These are phyloP conservation scores for Pharmacophagus antenor DNA, from an alignment of 2,888 invertebrate species.

Conservation along the genomic window DNA sequence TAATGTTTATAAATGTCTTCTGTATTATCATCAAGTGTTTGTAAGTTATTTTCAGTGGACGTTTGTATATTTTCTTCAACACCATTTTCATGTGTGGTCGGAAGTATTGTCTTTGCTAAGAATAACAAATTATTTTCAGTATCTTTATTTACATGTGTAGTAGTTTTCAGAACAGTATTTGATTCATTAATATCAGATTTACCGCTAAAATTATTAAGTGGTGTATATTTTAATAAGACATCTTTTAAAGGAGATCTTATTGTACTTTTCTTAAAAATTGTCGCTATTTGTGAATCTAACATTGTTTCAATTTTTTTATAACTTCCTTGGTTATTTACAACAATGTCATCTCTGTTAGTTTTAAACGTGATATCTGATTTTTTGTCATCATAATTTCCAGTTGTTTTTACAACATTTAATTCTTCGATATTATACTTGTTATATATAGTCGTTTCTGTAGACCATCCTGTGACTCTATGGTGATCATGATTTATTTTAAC, in stretches of 20 bases:
- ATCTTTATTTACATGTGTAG: neutral
- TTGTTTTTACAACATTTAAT: neutral
- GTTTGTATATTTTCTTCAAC: neutral
- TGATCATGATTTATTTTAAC: neutral
- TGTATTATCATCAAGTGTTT: no score
- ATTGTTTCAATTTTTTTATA: slow-evolving; percentile 1
- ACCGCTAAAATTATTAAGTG: neutral
- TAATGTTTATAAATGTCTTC: neutral
- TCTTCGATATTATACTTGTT: neutral
- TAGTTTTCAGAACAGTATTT: neutral
- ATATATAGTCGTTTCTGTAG: neutral
- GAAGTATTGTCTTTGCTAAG: neutral
- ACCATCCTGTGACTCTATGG: neutral
- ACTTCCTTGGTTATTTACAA: neutral
- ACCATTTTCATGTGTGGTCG: neutral
- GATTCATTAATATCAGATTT: neutral
- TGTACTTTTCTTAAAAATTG: neutral
- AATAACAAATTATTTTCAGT: neutral
- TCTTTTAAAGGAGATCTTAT: neutral
- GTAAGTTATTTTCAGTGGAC: no score
- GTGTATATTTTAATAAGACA: neutral
- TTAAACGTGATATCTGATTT: no score
- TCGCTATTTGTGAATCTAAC: neutral
- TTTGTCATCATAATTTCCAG: neutral
- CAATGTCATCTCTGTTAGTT: no score